Evolutionary conservation across 2,888 invertebrate genomes (phyloP).

Genomic region (Leucania comma): DNA sequence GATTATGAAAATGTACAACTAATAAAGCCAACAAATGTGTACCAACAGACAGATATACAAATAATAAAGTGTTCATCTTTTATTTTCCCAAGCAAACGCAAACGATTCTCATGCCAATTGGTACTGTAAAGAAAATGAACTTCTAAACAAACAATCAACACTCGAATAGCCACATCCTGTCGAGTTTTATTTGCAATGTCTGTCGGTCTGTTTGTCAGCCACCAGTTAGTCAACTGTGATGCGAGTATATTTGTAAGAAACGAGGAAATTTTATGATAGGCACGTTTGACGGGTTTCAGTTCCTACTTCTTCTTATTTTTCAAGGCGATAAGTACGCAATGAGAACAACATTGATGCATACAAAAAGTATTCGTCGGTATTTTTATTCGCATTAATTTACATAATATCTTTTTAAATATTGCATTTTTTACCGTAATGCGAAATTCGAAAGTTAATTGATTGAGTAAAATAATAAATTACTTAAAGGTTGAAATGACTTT

Average conservation of each 20-base stretch:
- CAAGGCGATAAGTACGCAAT: slow-evolving; percentile 46
- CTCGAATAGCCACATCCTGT: slow-evolving; percentile 45
- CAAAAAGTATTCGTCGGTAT: slow-evolving; percentile 38
- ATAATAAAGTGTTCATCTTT: slow-evolving; percentile 42
- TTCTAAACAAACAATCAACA: slow-evolving; percentile 56
- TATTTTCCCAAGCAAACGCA: slow-evolving; percentile 45
- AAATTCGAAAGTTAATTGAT: background rate
- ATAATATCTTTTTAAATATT: slow-evolving; percentile 43
- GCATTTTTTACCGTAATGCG: background rate
- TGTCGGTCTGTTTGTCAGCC: slow-evolving; percentile 51
- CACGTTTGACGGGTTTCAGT: slow-evolving; percentile 46
- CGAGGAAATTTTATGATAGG: slow-evolving; percentile 47
- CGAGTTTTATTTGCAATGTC: slow-evolving; percentile 53
- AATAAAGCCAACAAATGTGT: slow-evolving; percentile 31
- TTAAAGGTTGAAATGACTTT: background rate
- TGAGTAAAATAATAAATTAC: background rate
- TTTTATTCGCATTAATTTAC: slow-evolving; percentile 42
- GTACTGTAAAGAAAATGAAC: slow-evolving; percentile 54
- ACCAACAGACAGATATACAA: slow-evolving; percentile 26
- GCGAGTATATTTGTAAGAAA: slow-evolving; percentile 38
- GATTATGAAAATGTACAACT: slow-evolving; percentile 36
- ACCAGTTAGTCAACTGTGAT: slow-evolving; percentile 37
- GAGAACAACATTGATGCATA: slow-evolving; percentile 32
- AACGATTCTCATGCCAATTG: slow-evolving; percentile 46
- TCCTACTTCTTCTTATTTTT: slow-evolving; percentile 48